These are phyloP conservation scores for Tetraodon nigroviridis DNA, from an alignment of 2,113 vertebrate genomes.

Conservation along the genomic window DNA sequence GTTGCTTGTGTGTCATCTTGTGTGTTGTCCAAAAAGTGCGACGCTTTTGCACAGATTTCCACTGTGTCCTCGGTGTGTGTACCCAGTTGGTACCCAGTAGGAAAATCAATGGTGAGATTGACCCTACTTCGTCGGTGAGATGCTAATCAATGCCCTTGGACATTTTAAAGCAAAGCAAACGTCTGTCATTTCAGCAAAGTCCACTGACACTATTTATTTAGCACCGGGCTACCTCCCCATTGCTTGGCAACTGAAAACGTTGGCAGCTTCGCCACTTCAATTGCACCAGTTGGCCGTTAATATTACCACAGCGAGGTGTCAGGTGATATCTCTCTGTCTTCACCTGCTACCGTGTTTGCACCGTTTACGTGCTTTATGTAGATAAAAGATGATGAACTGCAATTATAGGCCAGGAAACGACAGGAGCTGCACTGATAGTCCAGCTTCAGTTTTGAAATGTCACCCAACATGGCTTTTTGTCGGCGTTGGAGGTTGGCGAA, in stretches of 20 bases:
- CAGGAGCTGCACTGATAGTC: too few species aligned
- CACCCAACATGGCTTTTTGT: too few species aligned
- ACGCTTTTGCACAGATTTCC: background rate
- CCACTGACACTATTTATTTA: constrained; percentile 53
- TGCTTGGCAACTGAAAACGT: constrained; percentile 77
- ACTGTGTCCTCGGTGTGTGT: background rate
- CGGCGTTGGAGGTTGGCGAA: too few species aligned
- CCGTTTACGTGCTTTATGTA: background rate
- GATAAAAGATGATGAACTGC: background rate
- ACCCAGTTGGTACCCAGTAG: background rate
- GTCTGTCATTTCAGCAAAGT: background rate
- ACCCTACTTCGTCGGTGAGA: background rate
- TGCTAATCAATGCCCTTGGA: constrained; percentile 9
- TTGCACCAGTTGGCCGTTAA: constrained; percentile 72
- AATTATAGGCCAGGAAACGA: too few species aligned
- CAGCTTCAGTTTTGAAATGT: too few species aligned
- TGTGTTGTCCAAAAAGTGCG: background rate
- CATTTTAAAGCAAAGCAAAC: background rate
- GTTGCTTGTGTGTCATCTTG: background rate
- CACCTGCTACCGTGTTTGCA: background rate
- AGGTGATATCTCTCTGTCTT: constrained; percentile 23
- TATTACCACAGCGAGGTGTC: constrained; percentile 56
- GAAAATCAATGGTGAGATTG: constrained; percentile 5
- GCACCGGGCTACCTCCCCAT: constrained; percentile 54
- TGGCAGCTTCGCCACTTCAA: constrained; percentile 71